Evolutionary conservation across 2,113 vertebrate genomes (phyloP), one percentile per base, ranked within the genome.

Genomic region (Alouatta palliata): DNA sequence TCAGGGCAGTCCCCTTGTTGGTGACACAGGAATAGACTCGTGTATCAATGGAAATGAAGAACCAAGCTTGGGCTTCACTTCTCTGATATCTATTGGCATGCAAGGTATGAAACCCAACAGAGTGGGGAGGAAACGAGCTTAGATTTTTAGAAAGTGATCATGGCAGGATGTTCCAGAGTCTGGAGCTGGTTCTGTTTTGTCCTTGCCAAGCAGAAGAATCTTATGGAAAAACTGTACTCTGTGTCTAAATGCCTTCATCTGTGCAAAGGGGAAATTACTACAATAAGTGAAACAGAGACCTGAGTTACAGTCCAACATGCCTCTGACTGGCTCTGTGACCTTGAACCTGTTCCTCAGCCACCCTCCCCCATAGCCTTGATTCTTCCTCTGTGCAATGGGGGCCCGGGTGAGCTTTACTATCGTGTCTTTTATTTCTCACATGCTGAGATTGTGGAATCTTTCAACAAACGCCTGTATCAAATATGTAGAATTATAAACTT

Each of bases 151-250:
- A 80, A 82, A 76, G 85, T 10, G 56, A 27, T 43, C 8, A 3
- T 1, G 66, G 40, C 49, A 52, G 56, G 54, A 82, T 21, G 43
- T 21, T 75, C 82, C 56, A 77, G 52, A 90, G 37, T 32, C 30
- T 5, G 2, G 4, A 8, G 25, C 27, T 1, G 0, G 0, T 25
- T 52, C 35, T 43, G 6, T 8, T 32, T 25, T 20, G n/a, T 20
- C 20, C 37, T 30, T 43, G 54, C 27, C 77, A 30, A 32, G 23
- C 16, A 66, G n/a, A 49, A n/a, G 54, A 64, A 25, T 45, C 58
- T 30, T 47, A 20, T 1, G 16, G 91, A 52, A 93, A 68, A 66
- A 4, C 11, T 7, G 19, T 52, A 37, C 37, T 25, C 12, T 80
- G 54, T 27, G 25, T 84, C 80, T 56, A n/a, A 81, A 81, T 77